Evolutionary conservation across 2,797 vertebrate species (phyloP).

Genomic region (Neoniphon sammara): DNA sequence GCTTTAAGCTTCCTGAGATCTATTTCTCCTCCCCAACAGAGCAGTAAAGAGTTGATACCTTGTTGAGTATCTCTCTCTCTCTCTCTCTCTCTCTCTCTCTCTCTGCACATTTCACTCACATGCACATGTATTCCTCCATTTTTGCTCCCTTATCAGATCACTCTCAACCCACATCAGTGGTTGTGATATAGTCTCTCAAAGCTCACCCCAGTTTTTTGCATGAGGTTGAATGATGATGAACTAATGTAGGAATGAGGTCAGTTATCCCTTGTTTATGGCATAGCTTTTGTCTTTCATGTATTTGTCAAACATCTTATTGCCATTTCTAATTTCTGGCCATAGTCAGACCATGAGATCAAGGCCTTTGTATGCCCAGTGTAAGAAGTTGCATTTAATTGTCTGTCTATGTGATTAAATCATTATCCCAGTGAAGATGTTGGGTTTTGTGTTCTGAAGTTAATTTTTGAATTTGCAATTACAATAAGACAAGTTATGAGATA

Average conservation of each 20-base stretch:
- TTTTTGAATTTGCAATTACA: neutral
- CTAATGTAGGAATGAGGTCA: conserved; percentile 66
- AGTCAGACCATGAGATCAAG: conserved; percentile 34
- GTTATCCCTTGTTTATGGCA: conserved; percentile 40
- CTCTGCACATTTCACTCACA: neutral
- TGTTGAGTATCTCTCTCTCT: conserved; percentile 31
- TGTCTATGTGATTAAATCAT: neutral
- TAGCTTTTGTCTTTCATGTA: conserved; percentile 25
- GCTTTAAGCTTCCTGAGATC: conserved; percentile 86
- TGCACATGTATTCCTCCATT: neutral
- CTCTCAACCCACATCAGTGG: conserved; percentile 36
- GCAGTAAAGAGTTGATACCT: conserved; percentile 43
- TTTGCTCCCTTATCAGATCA: conserved; percentile 21
- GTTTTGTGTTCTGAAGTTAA: neutral
- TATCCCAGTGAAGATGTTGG: neutral
- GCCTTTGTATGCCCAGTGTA: neutral
- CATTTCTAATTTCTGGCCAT: conserved; percentile 20
- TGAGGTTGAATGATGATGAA: conserved; percentile 61
- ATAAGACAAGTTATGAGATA: neutral
- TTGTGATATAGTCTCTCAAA: conserved; percentile 36
- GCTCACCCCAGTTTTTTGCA: conserved; percentile 40
- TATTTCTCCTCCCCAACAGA: conserved; percentile 65
- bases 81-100: neutral
- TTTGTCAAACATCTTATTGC: conserved; percentile 20
- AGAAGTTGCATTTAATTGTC: neutral